Percentiles rank a stretch among this genome's conserved stretches.
Conservation (phyloP, 2,888 invertebrate genomes). For the Acleris cristana region DNA sequence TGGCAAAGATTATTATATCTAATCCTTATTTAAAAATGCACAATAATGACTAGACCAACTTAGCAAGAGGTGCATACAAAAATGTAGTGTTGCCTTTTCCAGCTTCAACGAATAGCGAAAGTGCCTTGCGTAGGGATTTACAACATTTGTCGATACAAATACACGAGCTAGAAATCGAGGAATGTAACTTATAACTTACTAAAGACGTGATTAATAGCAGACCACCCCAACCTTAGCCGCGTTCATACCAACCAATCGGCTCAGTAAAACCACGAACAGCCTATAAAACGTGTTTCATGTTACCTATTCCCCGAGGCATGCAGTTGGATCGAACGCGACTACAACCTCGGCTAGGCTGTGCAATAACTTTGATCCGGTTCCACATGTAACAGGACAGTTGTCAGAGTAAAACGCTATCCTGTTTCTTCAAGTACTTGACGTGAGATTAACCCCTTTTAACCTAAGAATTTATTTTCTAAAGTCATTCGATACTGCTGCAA, state of each 20-base stretch:
- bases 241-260: background rate
- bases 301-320: background rate
- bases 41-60: no score
- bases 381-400: background rate
- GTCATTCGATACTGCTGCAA: constrained; percentile 7
- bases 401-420: constrained; percentile 12
- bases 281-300: background rate
- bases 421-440: constrained; percentile 17
- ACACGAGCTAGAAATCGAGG: background rate
- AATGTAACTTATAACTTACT: background rate
- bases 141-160: background rate
- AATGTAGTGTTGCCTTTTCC: background rate
- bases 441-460: constrained; percentile 20
- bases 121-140: background rate
- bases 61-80: background rate
- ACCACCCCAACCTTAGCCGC: constrained; percentile 1
- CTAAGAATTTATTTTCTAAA: constrained; percentile 15
- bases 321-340: background rate
- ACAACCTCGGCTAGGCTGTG: background rate
- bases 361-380: constrained; percentile 6
- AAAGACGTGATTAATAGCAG: background rate
- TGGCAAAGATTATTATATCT: no score
- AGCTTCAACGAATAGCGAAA: background rate
- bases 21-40: no score
- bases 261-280: background rate